Evolutionary conservation across 37 sponge, comb jelly and placozoan genomes (phyloP).

Genomic region (Spongilla lacustris): DNA sequence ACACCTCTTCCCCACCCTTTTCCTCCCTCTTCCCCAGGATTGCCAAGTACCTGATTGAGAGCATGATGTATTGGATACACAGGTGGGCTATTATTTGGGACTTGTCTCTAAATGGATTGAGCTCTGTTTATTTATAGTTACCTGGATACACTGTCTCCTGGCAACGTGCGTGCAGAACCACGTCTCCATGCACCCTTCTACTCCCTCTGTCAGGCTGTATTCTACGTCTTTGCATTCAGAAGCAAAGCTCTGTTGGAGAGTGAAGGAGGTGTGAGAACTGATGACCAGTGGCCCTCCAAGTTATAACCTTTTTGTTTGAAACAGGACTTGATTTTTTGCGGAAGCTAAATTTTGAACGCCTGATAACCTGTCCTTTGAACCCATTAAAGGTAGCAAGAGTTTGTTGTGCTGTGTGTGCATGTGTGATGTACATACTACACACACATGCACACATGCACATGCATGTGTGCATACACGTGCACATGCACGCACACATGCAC

Average conservation of each 20-base stretch:
- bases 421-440: not conserved
- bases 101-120: not conserved
- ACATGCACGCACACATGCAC: not conserved
- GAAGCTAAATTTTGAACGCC: slow-evolving; percentile 68
- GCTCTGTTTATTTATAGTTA: slow-evolving; percentile 21
- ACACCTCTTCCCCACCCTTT: not conserved
- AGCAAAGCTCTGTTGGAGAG: slow-evolving; percentile 56
- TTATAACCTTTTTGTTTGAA: not conserved
- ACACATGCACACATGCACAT: not conserved
- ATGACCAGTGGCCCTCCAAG: not conserved
- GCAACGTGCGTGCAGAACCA: slow-evolving; percentile 39
- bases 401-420: not conserved
- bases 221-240: slow-evolving; percentile 84
- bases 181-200: slow-evolving; percentile 66
- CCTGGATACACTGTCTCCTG: slow-evolving; percentile 13
- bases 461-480: not conserved
- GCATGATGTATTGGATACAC: slow-evolving; percentile 63
- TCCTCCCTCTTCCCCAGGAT: slow-evolving; percentile 14
- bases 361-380: slow-evolving; percentile 74
- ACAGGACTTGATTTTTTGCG: slow-evolving; percentile 64
- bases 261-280: slow-evolving; percentile 33
- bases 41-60: slow-evolving; percentile 50
- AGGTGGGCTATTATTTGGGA: slow-evolving; percentile 49
- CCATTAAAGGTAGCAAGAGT: slow-evolving; percentile 73
- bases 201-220: slow-evolving; percentile 76